These are phyloP conservation scores for Phalacrocorax carbo DNA, from an alignment of 2,113 vertebrate species.

Conservation along the genomic window DNA sequence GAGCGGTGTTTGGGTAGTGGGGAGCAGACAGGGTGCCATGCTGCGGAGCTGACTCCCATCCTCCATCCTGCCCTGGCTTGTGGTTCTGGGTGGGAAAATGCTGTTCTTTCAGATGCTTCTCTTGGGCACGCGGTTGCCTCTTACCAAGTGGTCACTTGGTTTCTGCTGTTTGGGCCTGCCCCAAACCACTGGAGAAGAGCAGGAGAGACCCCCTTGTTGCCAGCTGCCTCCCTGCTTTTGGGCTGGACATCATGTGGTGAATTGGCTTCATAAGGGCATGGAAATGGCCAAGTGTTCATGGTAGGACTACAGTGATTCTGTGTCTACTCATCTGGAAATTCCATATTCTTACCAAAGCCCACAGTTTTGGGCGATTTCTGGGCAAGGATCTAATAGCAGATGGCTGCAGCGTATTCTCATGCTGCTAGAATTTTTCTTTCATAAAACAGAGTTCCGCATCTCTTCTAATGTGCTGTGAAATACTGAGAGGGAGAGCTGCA, in stretches of 20 bases:
- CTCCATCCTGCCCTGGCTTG: accelerated
- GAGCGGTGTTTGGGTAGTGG: accelerated
- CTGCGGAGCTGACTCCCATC: not conserved
- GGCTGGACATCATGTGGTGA: not conserved
- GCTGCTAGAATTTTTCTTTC: not conserved
- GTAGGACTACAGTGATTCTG: not conserved
- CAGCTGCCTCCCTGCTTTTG: not conserved
- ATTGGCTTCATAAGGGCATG: not conserved
- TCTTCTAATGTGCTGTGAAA: not conserved
- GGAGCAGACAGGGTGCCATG: accelerated
- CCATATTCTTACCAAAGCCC: not conserved
- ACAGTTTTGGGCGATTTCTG: not conserved
- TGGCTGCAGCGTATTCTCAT: not conserved
- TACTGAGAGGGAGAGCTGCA: not conserved
- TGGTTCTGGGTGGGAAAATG: accelerated
- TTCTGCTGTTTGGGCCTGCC: not conserved
- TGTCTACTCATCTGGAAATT: not conserved
- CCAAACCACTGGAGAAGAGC: not conserved
- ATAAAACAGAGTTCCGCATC: not conserved
- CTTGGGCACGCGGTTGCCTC: not conserved
- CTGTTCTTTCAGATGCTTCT: not conserved
- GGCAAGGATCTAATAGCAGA: not conserved
- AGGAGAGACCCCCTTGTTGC: not conserved
- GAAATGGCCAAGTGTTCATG: not conserved
- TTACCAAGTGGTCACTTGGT: not conserved